These are phyloP conservation scores for Macrosteles quadrilineatus DNA, from an alignment of 1,140 invertebrate genomes.

Conservation along the genomic window DNA sequence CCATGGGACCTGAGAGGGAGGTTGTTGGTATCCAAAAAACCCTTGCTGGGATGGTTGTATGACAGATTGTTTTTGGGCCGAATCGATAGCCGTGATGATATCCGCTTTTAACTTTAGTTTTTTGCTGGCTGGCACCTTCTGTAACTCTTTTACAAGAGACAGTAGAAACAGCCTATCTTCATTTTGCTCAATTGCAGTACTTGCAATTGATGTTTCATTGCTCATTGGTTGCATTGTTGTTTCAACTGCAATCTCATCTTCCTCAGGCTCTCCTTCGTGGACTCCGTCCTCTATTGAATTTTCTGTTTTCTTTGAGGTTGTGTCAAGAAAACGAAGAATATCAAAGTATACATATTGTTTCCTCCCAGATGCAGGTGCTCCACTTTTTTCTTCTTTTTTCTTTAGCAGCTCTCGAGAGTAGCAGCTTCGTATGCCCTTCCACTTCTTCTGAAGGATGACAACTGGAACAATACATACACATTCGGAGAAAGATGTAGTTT, in stretches of 20 bases:
- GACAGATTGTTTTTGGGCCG: no score
- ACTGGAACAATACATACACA: neutral
- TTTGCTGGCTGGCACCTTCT: neutral
- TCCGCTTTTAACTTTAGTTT: neutral
- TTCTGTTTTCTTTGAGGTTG: neutral
- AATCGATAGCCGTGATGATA: neutral
- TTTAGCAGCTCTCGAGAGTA: neutral
- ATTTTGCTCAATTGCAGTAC: neutral
- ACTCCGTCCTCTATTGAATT: neutral
- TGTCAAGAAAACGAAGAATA: neutral
- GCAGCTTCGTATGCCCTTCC: neutral
- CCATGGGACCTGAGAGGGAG: no score
- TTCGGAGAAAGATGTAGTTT: neutral
- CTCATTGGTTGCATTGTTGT: neutral
- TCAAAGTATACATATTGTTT: conserved; percentile 2
- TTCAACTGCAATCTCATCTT: neutral
- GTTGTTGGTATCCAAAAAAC: no score
- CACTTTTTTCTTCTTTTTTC: neutral
- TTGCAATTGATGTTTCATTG: neutral
- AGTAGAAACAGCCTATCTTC: neutral
- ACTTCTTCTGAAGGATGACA: neutral
- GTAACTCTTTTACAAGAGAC: neutral
- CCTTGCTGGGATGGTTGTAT: no score
- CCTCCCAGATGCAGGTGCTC: neutral
- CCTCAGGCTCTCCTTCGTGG: neutral